Evolutionary conservation across 2,113 vertebrate genomes (phyloP).

Genomic region (Cyanoramphus novaezelandiae): DNA sequence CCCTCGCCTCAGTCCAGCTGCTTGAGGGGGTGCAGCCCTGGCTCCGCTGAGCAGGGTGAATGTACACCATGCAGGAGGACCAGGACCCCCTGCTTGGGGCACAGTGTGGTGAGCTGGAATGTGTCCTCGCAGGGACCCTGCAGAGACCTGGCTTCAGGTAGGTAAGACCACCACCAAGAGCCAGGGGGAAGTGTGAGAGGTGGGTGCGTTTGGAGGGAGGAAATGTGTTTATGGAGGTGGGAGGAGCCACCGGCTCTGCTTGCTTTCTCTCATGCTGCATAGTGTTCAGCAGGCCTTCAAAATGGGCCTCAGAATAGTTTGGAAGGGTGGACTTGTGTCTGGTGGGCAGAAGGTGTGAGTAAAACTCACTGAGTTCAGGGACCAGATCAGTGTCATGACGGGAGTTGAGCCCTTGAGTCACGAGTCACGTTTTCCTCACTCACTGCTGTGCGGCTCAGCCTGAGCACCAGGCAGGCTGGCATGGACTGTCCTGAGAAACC

Average conservation of each 20-base stretch:
- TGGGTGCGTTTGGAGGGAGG: neutral
- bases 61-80: fast-evolving
- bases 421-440: fast-evolving
- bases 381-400: fast-evolving
- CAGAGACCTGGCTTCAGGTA: neutral
- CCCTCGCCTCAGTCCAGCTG: neutral
- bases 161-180: neutral
- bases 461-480: fast-evolving
- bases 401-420: fast-evolving
- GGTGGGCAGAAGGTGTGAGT: neutral
- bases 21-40: fast-evolving
- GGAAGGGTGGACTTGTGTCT: neutral
- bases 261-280: neutral
- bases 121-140: neutral
- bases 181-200: neutral
- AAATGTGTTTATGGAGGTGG: neutral
- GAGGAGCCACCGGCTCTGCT: fast-evolving
- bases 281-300: neutral
- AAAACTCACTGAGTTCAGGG: neutral
- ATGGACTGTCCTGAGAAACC: neutral
- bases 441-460: fast-evolving
- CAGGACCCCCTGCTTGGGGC: too few relatives aligned
- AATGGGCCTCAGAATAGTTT: neutral
- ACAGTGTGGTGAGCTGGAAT: fast-evolving
- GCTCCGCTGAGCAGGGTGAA: neutral